Percentiles rank a stretch among this genome's conserved stretches.
These are phyloP conservation scores for Mesocentrotus franciscanus DNA, from an alignment of 53 echinoderm and acorn worm species.

Conservation along the genomic window DNA sequence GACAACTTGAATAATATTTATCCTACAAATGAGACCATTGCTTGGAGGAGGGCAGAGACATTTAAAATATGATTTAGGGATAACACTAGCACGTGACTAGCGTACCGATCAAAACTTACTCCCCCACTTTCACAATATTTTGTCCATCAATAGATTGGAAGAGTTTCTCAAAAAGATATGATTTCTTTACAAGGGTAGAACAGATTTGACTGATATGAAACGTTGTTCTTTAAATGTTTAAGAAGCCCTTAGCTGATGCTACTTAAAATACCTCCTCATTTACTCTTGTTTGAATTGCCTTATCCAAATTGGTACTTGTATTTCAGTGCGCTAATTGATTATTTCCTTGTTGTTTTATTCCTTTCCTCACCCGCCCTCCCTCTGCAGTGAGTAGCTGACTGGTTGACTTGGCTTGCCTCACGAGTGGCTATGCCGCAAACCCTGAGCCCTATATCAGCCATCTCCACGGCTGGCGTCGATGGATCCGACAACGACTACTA, in stretches of 20 bases:
- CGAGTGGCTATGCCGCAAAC: conserved; percentile 61
- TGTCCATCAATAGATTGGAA: not conserved
- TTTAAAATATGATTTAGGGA: not conserved
- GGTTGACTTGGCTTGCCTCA: not conserved
- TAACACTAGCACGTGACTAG: not conserved
- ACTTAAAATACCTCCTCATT: not conserved
- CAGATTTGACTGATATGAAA: not conserved
- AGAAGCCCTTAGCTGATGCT: not conserved
- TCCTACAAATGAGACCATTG: conserved; percentile 2
- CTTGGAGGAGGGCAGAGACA: not conserved
- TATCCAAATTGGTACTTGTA: not conserved
- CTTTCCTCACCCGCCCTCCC: not conserved
- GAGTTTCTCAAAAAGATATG: not conserved
- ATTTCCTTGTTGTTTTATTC: not conserved
- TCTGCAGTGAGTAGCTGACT: conserved; percentile 56
- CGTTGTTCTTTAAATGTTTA: not conserved
- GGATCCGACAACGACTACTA: conserved; percentile 19
- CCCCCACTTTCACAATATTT: not conserved
- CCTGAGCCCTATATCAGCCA: conserved; percentile 45
- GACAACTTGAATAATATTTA: conserved; percentile 11
- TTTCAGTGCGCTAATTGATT: not conserved
- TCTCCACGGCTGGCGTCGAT: conserved; percentile 41
- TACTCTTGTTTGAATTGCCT: not conserved
- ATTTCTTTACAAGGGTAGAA: not conserved
- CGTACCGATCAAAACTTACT: not conserved